A percentile compares a stretch with the other conserved stretches of the same genome.
Conservation (phyloP, 2,888 invertebrate genomes). For the Zaprionus lineosus region DNA sequence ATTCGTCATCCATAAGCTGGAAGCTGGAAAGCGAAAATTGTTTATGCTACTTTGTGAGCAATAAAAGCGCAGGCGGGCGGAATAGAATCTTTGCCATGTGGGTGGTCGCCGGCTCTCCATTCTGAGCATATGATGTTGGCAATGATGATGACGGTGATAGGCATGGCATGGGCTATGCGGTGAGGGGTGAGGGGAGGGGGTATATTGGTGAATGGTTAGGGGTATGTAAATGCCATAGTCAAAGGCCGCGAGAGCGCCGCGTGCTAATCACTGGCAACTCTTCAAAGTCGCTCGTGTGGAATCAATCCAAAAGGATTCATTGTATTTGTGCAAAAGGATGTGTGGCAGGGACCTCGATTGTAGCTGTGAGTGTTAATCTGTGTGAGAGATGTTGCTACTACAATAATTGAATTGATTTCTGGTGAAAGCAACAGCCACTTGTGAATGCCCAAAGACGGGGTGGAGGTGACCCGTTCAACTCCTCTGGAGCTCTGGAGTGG, state of each 20-base stretch:
- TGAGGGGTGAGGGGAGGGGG: too few species aligned
- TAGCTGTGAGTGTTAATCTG: conserved; percentile 43
- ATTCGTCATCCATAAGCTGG: too few species aligned
- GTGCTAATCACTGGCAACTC: conserved; percentile 79
- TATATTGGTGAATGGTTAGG: too few species aligned
- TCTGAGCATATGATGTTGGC: conserved; percentile 43
- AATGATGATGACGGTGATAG: conserved; percentile 14
- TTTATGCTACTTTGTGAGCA: conserved; percentile 75
- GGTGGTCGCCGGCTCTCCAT: conserved; percentile 56
- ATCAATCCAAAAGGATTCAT: conserved; percentile 66
- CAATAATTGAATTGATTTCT: conserved; percentile 67
- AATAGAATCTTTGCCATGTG: conserved; percentile 44
- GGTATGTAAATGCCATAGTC: conserved; percentile 35
- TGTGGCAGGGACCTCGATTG: conserved; percentile 5
- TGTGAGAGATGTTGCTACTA: conserved; percentile 57
- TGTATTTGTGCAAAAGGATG: conserved; percentile 49
- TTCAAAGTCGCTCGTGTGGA: conserved; percentile 79
- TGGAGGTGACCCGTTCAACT: neutral
- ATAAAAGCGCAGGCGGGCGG: conserved; percentile 61
- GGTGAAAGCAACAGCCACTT: conserved; percentile 65
- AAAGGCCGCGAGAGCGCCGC: conserved; percentile 24
- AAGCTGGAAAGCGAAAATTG: conserved; percentile 63
- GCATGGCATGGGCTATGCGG: too few species aligned
- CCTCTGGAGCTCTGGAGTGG: conserved; percentile 23
- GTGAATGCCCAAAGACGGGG: conserved; percentile 45